A percentile compares a stretch with the other conserved stretches of the same genome.
These are phyloP conservation scores for Diceros bicornis DNA, from an alignment of 2,797 vertebrate genomes.

Conservation along the genomic window DNA sequence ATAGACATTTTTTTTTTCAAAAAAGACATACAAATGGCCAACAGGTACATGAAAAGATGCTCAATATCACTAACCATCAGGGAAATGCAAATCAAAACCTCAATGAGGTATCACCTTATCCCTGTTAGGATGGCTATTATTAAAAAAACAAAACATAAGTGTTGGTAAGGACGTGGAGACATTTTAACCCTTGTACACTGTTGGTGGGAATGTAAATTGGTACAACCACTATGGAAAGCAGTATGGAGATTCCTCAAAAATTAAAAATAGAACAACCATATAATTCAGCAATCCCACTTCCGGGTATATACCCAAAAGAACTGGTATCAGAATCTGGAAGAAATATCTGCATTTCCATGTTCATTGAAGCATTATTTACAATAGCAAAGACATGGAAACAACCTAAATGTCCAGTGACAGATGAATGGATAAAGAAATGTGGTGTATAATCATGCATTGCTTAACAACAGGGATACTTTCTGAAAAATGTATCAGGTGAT, in stretches of 20 bases:
- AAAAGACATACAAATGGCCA: neutral
- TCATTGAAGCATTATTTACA: neutral
- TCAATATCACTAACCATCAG: neutral
- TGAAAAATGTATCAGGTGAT: too few relatives aligned
- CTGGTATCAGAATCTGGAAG: neutral
- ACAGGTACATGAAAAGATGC: neutral
- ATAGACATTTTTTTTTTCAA: slow-evolving; percentile 4
- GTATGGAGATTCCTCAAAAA: neutral
- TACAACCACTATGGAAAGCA: neutral
- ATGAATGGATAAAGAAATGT: neutral
- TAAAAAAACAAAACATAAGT: neutral
- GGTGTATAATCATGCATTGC: neutral
- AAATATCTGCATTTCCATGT: neutral
- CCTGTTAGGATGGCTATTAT: neutral
- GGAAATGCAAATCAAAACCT: slow-evolving; percentile 17
- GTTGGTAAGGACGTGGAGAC: neutral
- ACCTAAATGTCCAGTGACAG: neutral
- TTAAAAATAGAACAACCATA: neutral
- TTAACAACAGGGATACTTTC: too few relatives aligned
- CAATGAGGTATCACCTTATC: neutral
- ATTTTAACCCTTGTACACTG: neutral
- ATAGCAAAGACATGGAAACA: slow-evolving; percentile 37
- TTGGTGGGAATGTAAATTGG: neutral
- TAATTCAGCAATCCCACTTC: neutral
- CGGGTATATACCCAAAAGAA: neutral